A percentile compares a stretch with the other conserved stretches of the same genome.
These are phyloP conservation scores for Cygnus buccinator DNA, from an alignment of 2,113 vertebrate species.

Conservation along the genomic window DNA sequence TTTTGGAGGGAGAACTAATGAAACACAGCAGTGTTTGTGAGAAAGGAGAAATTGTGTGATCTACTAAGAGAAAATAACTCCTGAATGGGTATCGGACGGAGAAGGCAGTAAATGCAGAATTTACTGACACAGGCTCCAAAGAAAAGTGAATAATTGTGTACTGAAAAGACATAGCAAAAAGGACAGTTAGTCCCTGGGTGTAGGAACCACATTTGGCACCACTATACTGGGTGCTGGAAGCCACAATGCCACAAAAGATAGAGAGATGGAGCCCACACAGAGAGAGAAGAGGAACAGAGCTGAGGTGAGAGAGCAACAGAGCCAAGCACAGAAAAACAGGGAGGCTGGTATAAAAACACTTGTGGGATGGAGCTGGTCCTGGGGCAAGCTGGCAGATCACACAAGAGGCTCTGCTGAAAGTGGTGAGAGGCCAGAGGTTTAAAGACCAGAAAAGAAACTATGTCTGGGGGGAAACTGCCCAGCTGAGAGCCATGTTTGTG, in stretches of 20 bases:
- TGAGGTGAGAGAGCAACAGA: fast-evolving
- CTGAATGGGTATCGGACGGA: not conserved
- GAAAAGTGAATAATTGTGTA: not conserved
- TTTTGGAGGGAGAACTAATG: not conserved
- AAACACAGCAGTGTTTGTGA: not conserved
- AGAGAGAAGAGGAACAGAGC: not conserved
- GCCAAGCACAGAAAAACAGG: not conserved
- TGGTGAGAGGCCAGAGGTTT: not conserved
- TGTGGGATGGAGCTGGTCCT: not conserved
- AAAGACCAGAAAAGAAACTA: not conserved
- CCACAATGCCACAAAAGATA: not conserved
- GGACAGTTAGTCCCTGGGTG: not conserved
- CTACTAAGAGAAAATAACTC: not conserved
- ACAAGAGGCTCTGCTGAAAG: not conserved
- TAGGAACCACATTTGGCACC: not conserved
- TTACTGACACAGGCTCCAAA: not conserved
- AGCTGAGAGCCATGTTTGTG: not conserved
- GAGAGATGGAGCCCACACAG: not conserved
- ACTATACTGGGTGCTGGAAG: not conserved
- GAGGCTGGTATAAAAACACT: not conserved
- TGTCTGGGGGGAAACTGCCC: too few relatives aligned
- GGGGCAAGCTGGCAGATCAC: not conserved
- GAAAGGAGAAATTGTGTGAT: not conserved
- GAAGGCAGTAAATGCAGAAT: slow-evolving; percentile 19
- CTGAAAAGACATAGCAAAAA: not conserved